A percentile compares a stretch with the other conserved stretches of the same genome.
Conservation (phyloP, 1,140 invertebrate species). For the Drosophila arizonae region DNA sequence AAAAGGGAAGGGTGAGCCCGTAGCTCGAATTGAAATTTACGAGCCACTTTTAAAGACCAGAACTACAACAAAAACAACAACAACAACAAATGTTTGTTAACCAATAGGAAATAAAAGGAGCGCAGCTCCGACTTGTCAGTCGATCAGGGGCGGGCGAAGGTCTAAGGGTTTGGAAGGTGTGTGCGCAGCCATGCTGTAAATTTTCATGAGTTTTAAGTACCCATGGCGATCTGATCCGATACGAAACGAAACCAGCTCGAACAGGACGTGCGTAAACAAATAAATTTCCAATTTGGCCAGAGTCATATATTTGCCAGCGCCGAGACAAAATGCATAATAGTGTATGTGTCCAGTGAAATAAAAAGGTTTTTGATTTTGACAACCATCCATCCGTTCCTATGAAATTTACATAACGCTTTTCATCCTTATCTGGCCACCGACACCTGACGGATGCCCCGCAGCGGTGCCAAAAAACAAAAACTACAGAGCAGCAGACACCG, state of each 20-base stretch:
- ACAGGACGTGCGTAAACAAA: conserved; percentile 73
- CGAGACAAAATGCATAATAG: conserved; percentile 20
- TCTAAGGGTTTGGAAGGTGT: conserved; percentile 20
- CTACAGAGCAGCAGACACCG: not conserved
- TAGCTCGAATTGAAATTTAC: conserved; percentile 69
- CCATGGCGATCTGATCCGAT: conserved; percentile 17
- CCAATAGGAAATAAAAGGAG: conserved; percentile 62
- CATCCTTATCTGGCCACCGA: conserved; percentile 67
- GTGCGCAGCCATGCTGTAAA: conserved; percentile 71
- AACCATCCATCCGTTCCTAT: conserved; percentile 51
- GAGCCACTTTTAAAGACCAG: conserved; percentile 54
- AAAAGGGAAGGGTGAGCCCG: conserved; percentile 50
- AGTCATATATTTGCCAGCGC: conserved; percentile 72
- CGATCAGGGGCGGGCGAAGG: conserved; percentile 12
- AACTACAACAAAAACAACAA: conserved; percentile 54
- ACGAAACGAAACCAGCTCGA: not conserved
- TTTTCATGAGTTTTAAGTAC: conserved; percentile 77
- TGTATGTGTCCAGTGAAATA: conserved; percentile 7
- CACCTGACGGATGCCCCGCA: conserved; percentile 71
- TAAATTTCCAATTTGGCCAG: conserved; percentile 79
- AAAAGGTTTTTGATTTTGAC: conserved; percentile 63
- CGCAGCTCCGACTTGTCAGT: conserved; percentile 55
- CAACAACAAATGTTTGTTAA: conserved; percentile 35
- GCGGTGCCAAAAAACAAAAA: conserved; percentile 61
- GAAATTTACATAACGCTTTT: conserved; percentile 80